Conservation (phyloP, 2,113 vertebrate genomes). For the Chionis minor region DNA sequence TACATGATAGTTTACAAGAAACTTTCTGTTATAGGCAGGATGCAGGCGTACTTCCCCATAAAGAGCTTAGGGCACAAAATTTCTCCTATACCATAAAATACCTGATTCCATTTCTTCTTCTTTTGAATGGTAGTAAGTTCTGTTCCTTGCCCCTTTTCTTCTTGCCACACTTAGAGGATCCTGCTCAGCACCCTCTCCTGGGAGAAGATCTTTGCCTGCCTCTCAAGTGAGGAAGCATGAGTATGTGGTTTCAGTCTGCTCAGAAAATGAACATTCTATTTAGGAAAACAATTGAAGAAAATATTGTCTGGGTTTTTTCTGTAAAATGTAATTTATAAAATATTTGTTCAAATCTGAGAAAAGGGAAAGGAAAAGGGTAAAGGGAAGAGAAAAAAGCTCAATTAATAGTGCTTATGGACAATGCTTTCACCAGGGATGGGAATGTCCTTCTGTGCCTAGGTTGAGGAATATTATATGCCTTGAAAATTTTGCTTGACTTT, state of each 20-base stretch:
- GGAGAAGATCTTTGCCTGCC: not conserved
- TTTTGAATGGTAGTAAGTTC: not conserved
- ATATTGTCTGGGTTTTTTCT: accelerated
- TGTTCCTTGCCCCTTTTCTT: not conserved
- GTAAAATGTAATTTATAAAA: not conserved
- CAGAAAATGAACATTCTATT: not conserved
- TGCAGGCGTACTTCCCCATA: not conserved
- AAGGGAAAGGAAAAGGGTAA: not conserved
- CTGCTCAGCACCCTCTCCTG: not conserved
- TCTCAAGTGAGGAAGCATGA: not conserved
- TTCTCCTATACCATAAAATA: not conserved
- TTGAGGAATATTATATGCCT: not conserved
- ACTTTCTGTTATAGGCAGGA: not conserved
- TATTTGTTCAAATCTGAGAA: not conserved
- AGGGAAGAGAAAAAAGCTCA: not conserved
- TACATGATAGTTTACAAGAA: not conserved
- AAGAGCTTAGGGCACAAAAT: not conserved
- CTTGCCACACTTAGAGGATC: not conserved
- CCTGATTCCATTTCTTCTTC: not conserved
- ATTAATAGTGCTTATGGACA: not conserved
- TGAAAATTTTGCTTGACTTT: not conserved
- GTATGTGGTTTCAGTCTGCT: not conserved
- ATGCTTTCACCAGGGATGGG: not conserved
- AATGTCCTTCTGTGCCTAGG: not conserved
- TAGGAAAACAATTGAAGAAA: not conserved